Percentiles rank a stretch among this genome's conserved stretches.
phyloP scores from a whole-genome alignment of 2,888 invertebrate species.

The Ormyrus nitidulus region DNA sequence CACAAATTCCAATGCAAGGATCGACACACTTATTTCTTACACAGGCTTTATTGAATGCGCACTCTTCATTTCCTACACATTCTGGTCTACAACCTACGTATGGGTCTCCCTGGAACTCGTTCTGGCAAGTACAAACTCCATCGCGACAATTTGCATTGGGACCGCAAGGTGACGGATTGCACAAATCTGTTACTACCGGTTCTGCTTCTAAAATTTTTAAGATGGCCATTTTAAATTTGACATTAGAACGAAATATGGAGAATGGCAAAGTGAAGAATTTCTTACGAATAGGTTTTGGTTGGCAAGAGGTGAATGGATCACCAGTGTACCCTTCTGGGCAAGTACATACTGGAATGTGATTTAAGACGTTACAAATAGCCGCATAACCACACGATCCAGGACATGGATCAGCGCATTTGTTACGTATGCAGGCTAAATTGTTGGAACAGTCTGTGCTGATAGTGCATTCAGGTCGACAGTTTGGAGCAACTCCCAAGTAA shows the following conservation, averaged over 20 bases:
- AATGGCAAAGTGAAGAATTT: not conserved
- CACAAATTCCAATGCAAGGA: constrained; percentile 85
- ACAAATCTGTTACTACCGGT: constrained; percentile 77
- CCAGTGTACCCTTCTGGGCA: constrained; percentile 74
- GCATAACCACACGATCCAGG: constrained; percentile 85
- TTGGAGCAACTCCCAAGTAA: constrained; percentile 86
- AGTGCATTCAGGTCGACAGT: constrained; percentile 87
- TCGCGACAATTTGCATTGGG: constrained; percentile 81
- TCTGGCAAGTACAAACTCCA: constrained; percentile 74
- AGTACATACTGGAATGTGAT: constrained; percentile 80
- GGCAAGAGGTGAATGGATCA: constrained; percentile 72
- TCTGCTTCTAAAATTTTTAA: constrained; percentile 46
- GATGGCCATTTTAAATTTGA: too few species aligned
- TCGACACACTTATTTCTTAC: constrained; percentile 84
- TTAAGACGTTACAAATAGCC: constrained; percentile 85
- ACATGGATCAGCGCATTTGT: constrained; percentile 88
- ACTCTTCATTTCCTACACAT: constrained; percentile 82
- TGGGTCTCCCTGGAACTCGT: constrained; percentile 73
- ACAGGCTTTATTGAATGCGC: constrained; percentile 82
- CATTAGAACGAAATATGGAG: too few species aligned
- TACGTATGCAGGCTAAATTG: constrained; percentile 85
- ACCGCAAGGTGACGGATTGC: constrained; percentile 85
- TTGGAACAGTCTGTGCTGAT: constrained; percentile 85
- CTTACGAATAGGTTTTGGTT: constrained; percentile 36
- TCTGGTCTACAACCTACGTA: constrained; percentile 84